Evolutionary conservation across 2,888 invertebrate species (phyloP), one percentile per base, ranked within the genome.

Genomic region (Noctua janthina): DNA sequence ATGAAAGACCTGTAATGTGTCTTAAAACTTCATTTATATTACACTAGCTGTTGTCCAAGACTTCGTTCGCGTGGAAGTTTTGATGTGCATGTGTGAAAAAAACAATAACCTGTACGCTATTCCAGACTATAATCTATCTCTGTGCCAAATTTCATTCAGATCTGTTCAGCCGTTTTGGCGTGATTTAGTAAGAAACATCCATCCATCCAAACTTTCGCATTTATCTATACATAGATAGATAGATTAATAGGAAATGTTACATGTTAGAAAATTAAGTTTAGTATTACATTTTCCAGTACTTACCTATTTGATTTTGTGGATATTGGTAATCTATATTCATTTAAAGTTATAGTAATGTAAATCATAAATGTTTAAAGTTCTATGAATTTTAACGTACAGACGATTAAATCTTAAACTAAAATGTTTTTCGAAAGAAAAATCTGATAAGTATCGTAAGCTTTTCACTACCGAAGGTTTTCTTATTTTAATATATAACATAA

Each of bases 21-120:
- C 17, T 77, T 43, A 39, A 74, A 62, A 69, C 17, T 59, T 5
- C 3, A 71, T 72, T 72, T 70, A 74, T 49, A 54, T 20, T 20
- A 54, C 6, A 54, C 51, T 54, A 20, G 20, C 20, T 20, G 17
- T 7, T 20, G 20, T 7, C 51, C 51, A 7, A 7, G 20, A 20
- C 0, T 54, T 54, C 51, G 51, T 54, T 54, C 51, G 7, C 51
- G 20, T 6, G 17, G 51, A 51, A 51, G 15, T 49, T 8, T 43
- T 43, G 43, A 43, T 43, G 46, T 13, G 46, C 13, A 49, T 49
- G 15, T 49, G 15, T 49, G 15, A 49, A 1, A 51, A 4, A 39
- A 51, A 51, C 2, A 51, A 15, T 17, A 17, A 5, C 51, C 17
- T 51, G 51, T 17, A 15, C 5, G 17, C 51, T 3, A 49, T 51